Conservation (phyloP, 2,888 invertebrate genomes). For the Miltochrista miniata region DNA sequence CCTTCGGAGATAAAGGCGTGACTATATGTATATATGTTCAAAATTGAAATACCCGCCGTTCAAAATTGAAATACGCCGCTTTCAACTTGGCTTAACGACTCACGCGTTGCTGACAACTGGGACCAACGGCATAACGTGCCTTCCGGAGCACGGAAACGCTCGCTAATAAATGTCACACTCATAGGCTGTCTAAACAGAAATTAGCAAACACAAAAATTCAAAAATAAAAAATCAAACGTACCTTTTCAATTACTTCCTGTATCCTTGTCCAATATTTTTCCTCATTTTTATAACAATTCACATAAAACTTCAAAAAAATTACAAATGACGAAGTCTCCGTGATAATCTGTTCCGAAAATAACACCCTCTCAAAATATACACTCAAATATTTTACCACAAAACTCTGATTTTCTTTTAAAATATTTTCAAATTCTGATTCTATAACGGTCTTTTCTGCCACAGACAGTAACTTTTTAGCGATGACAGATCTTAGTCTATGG, state of each 20-base stretch:
- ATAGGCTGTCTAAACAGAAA: neutral
- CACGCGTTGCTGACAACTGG: no score
- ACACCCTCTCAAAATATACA: slow-evolving; percentile 24
- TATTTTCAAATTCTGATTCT: slow-evolving; percentile 23
- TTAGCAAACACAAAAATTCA: no score
- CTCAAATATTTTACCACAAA: slow-evolving; percentile 29
- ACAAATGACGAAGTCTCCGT: slow-evolving; percentile 31
- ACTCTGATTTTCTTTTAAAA: slow-evolving; percentile 29
- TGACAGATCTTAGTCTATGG: neutral
- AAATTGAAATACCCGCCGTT: no score
- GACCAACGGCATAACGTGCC: no score
- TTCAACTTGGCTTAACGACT: no score
- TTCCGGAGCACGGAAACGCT: no score
- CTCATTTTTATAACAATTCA: slow-evolving; percentile 26
- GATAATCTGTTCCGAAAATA: neutral
- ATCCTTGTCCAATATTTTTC: slow-evolving; percentile 33
- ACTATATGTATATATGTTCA: no score
- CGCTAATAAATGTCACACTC: neutral
- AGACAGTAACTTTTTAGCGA: slow-evolving; percentile 40
- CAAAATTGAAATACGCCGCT: no score
- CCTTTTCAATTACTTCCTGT: slow-evolving; percentile 48
- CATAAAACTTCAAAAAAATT: slow-evolving; percentile 42
- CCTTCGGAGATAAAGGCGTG: no score
- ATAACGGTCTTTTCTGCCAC: slow-evolving; percentile 38
- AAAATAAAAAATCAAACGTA: slow-evolving; percentile 28